These are phyloP conservation scores for Illadopsis cleaveri DNA, from an alignment of 2,113 vertebrate genomes.

Conservation along the genomic window DNA sequence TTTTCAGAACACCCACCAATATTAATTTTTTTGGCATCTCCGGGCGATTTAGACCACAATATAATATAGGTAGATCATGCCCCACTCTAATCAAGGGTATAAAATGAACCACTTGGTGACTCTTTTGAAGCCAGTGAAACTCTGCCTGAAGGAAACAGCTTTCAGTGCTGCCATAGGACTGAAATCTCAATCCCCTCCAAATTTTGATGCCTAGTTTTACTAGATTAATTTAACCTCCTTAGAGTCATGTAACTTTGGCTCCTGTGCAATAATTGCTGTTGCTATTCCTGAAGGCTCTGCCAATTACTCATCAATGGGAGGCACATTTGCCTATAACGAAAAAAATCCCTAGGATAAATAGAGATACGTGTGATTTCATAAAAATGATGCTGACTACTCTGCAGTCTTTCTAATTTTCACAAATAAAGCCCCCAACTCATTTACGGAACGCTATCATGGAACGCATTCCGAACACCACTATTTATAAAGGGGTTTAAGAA, in stretches of 20 bases:
- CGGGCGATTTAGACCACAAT: background rate
- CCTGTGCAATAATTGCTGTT: background rate
- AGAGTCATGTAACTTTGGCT: background rate
- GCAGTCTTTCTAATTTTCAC: background rate
- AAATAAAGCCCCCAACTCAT: background rate
- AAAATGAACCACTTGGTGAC: background rate
- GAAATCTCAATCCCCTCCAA: background rate
- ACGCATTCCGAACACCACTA: background rate
- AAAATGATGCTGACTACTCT: background rate
- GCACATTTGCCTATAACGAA: background rate
- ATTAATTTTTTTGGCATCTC: background rate
- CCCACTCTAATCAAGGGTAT: background rate
- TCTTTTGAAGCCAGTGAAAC: background rate
- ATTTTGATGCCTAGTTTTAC: background rate
- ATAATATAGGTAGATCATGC: background rate
- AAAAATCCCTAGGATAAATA: background rate
- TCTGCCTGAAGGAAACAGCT: background rate
- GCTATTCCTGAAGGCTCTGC: background rate
- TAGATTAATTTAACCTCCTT: background rate
- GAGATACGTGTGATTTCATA: background rate
- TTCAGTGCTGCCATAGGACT: background rate
- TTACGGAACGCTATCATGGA: background rate
- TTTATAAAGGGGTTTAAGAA: background rate
- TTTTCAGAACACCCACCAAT: background rate
- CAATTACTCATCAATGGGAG: background rate